These are phyloP conservation scores for Chelonus insularis DNA, from an alignment of 1,140 invertebrate species.

Conservation along the genomic window DNA sequence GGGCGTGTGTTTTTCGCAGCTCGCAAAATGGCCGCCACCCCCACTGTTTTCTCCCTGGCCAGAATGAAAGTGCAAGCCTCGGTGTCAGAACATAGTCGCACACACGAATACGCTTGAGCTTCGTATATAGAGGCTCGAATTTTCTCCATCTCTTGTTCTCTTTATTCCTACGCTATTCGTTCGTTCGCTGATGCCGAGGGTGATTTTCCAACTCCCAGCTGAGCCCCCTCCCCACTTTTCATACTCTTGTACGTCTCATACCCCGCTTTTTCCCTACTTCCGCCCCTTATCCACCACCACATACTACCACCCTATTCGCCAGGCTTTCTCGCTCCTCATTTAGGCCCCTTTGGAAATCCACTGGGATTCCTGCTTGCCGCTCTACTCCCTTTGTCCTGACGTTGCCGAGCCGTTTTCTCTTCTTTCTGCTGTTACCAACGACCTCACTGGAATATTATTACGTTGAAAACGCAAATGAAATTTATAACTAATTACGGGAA, in stretches of 20 bases:
- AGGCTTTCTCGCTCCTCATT: slow-evolving; percentile 4
- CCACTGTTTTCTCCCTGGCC: slow-evolving; percentile 35
- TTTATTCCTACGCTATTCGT: slow-evolving; percentile 49
- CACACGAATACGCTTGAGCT: background rate
- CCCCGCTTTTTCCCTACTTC: slow-evolving; percentile 26
- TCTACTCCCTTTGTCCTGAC: background rate
- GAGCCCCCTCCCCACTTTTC: background rate
- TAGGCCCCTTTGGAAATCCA: background rate
- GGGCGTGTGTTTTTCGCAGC: slow-evolving; percentile 60
- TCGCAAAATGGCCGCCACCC: slow-evolving; percentile 60
- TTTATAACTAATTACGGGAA: slow-evolving; percentile 58
- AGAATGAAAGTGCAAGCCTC: slow-evolving; percentile 18
- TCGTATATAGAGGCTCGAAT: slow-evolving; percentile 49
- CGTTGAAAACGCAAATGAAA: slow-evolving; percentile 47
- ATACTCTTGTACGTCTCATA: slow-evolving; percentile 22
- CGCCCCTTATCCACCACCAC: slow-evolving; percentile 30
- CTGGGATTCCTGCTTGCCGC: slow-evolving; percentile 3
- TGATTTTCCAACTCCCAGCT: slow-evolving; percentile 23
- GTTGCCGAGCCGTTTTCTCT: background rate
- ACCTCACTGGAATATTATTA: slow-evolving; percentile 50
- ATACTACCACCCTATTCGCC: slow-evolving; percentile 3
- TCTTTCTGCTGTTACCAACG: slow-evolving; percentile 29
- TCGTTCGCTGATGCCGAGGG: slow-evolving; percentile 47
- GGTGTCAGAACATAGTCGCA: slow-evolving; percentile 15
- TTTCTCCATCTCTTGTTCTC: slow-evolving; percentile 57